Base-by-base conservation (phyloP, 2,113 vertebrate species). In the Cichladusa arquata region DNA sequence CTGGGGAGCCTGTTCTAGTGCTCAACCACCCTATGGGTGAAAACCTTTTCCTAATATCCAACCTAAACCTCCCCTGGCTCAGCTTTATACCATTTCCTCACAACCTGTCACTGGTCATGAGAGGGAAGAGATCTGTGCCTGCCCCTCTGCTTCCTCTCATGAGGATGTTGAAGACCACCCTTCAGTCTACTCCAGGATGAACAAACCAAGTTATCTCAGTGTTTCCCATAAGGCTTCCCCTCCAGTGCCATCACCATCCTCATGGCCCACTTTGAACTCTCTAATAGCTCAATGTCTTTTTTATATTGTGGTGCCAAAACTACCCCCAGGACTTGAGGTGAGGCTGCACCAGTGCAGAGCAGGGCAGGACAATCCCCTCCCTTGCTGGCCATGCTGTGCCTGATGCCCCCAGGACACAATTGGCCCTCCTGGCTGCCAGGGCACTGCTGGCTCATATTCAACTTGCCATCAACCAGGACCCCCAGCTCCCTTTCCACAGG, bases 11-110 rank as follows among this genome's bases (percentile, higher is more conserved):
- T 67, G 33, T 67, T 51, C 44, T 33, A 51, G 36, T 31, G 26
- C 33, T 2, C 0, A 0, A 0, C 22, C 14, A 44, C 26, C 62
- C 17, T 67, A 11, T 19, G 33, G 33, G 5, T 51, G 31, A 76
- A 58, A 8, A 42, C 77, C 19, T 11, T 24, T 38, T 19, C 3
- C 17, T 51, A 19, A 28, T 45, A 38, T 5, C 33, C 33, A 19
- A 1, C 8, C 8, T 60, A 38, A 67, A 1, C 33, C 33, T 44
- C 11, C 13, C 14, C 33, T 76, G 53, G 2, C 22, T 36, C 62
- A 45, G 54, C 33, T 60, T 24, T 33, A 19, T 36, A 12, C 26
- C 26, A 7, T 51, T 77, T 77, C 53, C 14, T 77, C 8, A 7
- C 8, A 22, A 51, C 1, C 14, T 44, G 33, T 33, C 53, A 6